Base-by-base conservation (phyloP, 2,888 invertebrate species). In the Pharmacophagus antenor region DNA sequence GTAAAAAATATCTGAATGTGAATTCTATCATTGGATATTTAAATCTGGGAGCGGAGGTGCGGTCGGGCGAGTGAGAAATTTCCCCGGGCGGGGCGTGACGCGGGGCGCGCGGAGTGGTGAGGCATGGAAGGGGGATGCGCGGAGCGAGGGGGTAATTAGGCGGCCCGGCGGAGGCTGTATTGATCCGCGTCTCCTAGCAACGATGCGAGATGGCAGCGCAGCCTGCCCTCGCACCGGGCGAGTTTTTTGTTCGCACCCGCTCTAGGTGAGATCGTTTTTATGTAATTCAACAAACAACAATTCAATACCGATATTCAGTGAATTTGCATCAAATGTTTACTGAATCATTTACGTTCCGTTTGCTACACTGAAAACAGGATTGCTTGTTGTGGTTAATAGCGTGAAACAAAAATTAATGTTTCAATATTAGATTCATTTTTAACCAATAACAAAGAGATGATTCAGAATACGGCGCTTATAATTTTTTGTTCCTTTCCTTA, bases 141-240 rank as follows among this genome's bases (percentile, higher is more conserved):
- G 65, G 27, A 54, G 63, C 61, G 65, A 61, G 63, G 65, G 64
- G 83, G 85, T 88, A 90, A 90, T 90, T 89, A 89, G 88, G 89
- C 84, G 85, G 84, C 88, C 89, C 85, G 88, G 88, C 85, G 88
- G 89, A 88, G 89, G 89, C 89, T 89, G 89, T 87, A 89, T 89
- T 84, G 89, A 89, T 89, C 89, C 64, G 77, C 82, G 89, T 90
- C 77, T 82, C 90, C 85, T 86, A 88, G 89, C 89, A 88, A 89
- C 61, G 55, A 37, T 89, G 80, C 72, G 88, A 86, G 88, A 88
- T 85, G 87, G 85, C 87, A 82, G 83, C 82, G 80, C 81, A 75
- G 79, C 80, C 80, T 74, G 76, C 80, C 76, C 82, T 79, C 81
- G 77, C 78, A 76, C 80, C 74, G 79, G 76, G 75, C 73, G 73